Evolutionary conservation across 2,113 vertebrate genomes (phyloP), one percentile per base, ranked within the genome.

Genomic region (Ranitomeya imitator): DNA sequence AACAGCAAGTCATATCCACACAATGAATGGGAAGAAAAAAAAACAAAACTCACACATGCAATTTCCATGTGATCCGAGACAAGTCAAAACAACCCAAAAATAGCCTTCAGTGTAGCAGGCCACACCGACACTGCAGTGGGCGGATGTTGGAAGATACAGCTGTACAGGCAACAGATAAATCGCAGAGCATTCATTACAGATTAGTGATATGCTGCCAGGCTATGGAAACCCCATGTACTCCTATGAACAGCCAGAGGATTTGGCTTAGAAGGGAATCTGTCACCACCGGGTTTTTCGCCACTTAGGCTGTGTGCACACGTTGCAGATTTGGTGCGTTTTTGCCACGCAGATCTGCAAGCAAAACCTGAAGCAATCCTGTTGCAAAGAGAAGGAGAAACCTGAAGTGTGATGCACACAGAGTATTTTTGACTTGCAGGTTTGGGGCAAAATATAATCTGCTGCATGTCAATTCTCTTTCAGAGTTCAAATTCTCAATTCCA

Each of bases 21-120:
- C 81, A 69, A 84, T 16, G 21, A 14, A 84, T 69, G 61, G 45
- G 23, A 69, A 37, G 69, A 71, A 67, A 13, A 31, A 31, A 69
- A 80, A 55, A 14, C 55, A 21, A 83, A 83, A 83, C 18, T 23
- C 61, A 60, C 37, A 71, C 82, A 84, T 84, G 82, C 63, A 23
- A 69, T 71, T 71, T 84, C 82, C 82, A 84, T 84, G 82, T 84
- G 82, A 69, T 55, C n/a, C 21, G 54, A 84, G 31, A 37, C n/a
- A 82, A 83, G 81, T 54, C 81, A 83, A 83, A 83, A 69, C 82
- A 84, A 84, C 23, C 65, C 82, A 71, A 84, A 84, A 84, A 84
- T 71, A 84, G 82, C 21, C 14, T 11, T 61, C 57, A 55, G 26
- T 26, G 21, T 12, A 23, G n/a, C 19, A 54, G n/a, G 23, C 51